Base-by-base conservation (phyloP, 2,797 vertebrate species). In the Rallus crepitans region DNA sequence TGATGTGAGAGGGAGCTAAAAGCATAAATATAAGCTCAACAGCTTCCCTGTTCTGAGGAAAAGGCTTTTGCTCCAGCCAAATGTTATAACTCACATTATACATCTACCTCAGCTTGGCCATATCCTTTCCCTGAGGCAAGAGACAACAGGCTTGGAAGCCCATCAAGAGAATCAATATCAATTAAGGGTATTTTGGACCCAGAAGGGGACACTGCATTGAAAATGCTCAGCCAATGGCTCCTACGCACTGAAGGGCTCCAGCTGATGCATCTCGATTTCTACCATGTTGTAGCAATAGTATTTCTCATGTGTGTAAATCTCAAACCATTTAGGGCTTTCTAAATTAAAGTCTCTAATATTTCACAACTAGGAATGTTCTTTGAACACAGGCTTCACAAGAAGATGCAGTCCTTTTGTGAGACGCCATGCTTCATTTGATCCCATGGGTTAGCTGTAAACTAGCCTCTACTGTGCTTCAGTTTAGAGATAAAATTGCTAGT, bases 101-200 rank as follows among this genome's bases (percentile, higher is more conserved):
- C 19, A 78, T 47, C 87, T 68, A 76, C 69, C 52, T 95, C 72
- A 94, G 56, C 66, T 60, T 81, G n/a, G 65, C 72, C 52, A 59
- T 84, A 88, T 92, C 90, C 59, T 91, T 86, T 96, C 80, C 89
- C 91, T 69, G 59, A 94, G 72, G 89, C 70, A 86, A 93, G 50
- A 82, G 57, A 80, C 65, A 40, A 75, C 0, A 2, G 87, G 8
- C 63, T 78, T 94, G 69, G 82, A 93, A 91, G 47, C 23, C 77
- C 89, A 81, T 86, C 84, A 91, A 91, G 35, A 60, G 61, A 90
- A 94, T 92, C 91, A 94, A 93, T 91, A 91, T 88, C 90, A 93
- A 81, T 91, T 91, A 94, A 83, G 72, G 8, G 39, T 45, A 76
- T 86, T 91, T 82, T 91, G 94, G 84, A 93, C 33, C n/a, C 89